Conservation (phyloP, 2,113 vertebrate genomes). For the Vulpes vulpes region DNA sequence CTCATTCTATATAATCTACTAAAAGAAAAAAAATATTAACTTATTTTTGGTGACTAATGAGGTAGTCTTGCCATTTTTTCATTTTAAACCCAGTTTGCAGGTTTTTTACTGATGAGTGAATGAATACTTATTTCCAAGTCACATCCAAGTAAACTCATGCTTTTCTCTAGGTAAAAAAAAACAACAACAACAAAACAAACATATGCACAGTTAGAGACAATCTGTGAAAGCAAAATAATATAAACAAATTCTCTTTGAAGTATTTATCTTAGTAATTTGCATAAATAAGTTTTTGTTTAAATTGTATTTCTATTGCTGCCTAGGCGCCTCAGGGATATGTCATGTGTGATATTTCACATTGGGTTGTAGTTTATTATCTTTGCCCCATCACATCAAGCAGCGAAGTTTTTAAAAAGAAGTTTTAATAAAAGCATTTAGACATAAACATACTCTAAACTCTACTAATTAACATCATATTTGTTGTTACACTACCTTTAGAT, state of each 20-base stretch:
- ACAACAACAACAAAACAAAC: not conserved
- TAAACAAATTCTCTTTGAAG: not conserved
- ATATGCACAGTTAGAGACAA: not conserved
- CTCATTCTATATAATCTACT: not conserved
- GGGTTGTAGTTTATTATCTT: not conserved
- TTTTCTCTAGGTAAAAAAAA: not conserved
- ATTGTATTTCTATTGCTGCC: not conserved
- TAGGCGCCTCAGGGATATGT: not conserved
- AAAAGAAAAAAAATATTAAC: not conserved
- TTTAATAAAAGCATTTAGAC: not conserved
- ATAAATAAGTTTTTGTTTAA: not conserved
- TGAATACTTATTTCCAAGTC: not conserved
- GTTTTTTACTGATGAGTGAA: not conserved
- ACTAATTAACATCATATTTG: not conserved
- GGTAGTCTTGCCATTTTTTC: not conserved
- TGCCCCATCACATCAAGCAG: not conserved
- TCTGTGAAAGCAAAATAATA: not conserved
- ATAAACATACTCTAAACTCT: not conserved
- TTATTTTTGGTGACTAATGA: not conserved
- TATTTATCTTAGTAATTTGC: not conserved
- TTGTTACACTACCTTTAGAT: not conserved
- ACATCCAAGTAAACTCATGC: not conserved
- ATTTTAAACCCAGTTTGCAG: not conserved
- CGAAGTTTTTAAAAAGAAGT: not conserved
- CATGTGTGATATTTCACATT: not conserved